Evolutionary conservation across 2,888 invertebrate genomes (phyloP), one percentile per base, ranked within the genome.

Genomic region (Carpatolechia fugitivella): DNA sequence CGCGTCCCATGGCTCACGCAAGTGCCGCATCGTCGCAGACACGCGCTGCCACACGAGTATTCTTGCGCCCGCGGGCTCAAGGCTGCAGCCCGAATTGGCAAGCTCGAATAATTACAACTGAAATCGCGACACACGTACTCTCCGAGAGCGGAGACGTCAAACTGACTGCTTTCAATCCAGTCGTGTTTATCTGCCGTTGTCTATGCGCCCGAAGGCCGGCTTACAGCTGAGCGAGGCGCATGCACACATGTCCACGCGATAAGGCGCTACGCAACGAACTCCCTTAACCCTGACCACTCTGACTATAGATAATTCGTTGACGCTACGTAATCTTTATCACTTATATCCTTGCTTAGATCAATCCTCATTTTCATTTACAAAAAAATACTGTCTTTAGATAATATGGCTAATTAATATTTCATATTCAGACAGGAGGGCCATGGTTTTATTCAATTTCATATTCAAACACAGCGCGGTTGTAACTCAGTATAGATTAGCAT

Each of bases 1-100:
- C 52, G 46, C 60, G 44, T 58, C 56, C 61, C 65, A 65, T 66
- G 59, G 59, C 64, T 64, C 64, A 67, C 59, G 56, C 54, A 61
- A 62, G 40, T 36, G 11, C 16, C 41, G n/a, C 30, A 29, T 48
- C 59, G 58, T 58, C 54, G 57, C 55, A 58, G 61, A 6, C 24
- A 24, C 24, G 3, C 62, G 64, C 69, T 72, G 74, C 71, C 74
- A 72, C 70, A 69, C 55, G 52, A 48, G 56, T 41, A 49, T 44
- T 52, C 56, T 7, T 24, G 36, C 6, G 24, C 57, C 56, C 56
- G 48, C 56, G 46, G 57, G 57, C 61, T 59, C 66, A 66, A 64
- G 63, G 64, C 62, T 18, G 7, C 24, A 24, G 20, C 44, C 29
- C 29, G 13, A 20, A 44, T 11, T 44, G n/a, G 44, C 44, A 20